Evolutionary conservation across 2,888 invertebrate species (phyloP).

Genomic region (Phytoseiulus persimilis): DNA sequence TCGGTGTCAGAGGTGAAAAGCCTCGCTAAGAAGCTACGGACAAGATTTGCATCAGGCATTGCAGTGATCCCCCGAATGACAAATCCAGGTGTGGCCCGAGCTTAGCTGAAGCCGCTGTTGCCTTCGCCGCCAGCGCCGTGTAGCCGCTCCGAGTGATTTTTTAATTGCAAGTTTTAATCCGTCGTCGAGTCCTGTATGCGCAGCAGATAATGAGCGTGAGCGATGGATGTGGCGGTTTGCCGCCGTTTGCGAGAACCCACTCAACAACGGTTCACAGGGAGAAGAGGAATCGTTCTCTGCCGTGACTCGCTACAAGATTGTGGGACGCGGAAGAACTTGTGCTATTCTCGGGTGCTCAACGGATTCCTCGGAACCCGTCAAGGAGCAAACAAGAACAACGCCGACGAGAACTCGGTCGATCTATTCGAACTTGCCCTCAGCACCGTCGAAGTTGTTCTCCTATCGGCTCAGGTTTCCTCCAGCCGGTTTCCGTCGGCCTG

Average conservation of each 20-base stretch:
- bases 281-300: background rate
- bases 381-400: background rate
- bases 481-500: background rate
- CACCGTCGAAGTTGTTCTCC: background rate
- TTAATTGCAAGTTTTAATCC: background rate
- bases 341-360: background rate
- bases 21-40: background rate
- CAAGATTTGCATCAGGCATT: background rate
- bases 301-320: background rate
- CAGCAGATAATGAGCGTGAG: background rate
- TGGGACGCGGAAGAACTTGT: background rate
- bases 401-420: background rate
- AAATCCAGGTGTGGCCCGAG: background rate
- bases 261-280: background rate
- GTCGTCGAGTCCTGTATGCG: background rate
- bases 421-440: background rate
- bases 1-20: background rate
- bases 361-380: background rate
- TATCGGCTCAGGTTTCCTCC: background rate
- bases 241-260: background rate
- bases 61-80: background rate
- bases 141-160: background rate
- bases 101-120: no score
- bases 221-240: background rate
- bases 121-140: background rate